Evolutionary conservation across 2,888 invertebrate genomes (phyloP).

Genomic region (Rhodophaea formosa): DNA sequence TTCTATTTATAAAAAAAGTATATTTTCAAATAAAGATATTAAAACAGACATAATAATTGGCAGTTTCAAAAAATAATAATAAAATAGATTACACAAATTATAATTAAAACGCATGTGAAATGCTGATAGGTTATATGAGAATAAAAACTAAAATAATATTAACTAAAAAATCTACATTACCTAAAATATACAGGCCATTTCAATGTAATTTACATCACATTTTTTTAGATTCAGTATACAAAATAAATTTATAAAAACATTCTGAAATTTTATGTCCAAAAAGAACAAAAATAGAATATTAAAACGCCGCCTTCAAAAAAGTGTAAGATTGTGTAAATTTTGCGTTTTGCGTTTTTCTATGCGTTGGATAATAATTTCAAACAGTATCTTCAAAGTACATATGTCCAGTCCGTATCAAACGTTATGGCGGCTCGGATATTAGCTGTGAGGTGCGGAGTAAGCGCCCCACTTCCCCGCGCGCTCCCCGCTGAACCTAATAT

Average conservation of each 20-base stretch:
- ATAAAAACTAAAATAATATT: constrained; percentile 39
- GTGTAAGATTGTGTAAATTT: too few relatives aligned
- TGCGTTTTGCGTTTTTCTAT: too few relatives aligned
- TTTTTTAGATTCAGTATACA: constrained; percentile 36
- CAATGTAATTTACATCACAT: constrained; percentile 57
- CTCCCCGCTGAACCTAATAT: too few relatives aligned
- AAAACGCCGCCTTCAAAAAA: too few relatives aligned
- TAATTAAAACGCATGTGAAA: constrained; percentile 48
- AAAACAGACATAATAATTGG: constrained; percentile 65
- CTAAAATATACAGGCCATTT: constrained; percentile 71
- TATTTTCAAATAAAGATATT: constrained; percentile 70
- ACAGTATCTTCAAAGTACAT: too few relatives aligned
- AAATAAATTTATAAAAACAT: constrained; percentile 25
- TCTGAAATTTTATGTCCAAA: not conserved
- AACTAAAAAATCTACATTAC: constrained; percentile 48
- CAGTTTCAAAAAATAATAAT: constrained; percentile 50
- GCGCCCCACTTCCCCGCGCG: too few relatives aligned
- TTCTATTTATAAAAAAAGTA: constrained; percentile 59
- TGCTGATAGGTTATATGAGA: constrained; percentile 39
- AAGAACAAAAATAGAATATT: not conserved
- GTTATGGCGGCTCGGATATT: too few relatives aligned
- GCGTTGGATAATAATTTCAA: too few relatives aligned
- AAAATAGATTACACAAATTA: constrained; percentile 46
- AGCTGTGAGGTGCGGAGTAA: too few relatives aligned
- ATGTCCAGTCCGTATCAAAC: too few relatives aligned